Percentiles rank a stretch among this genome's conserved stretches.
Evolutionary conservation across 2,888 invertebrate genomes (phyloP).

Genomic region (Alentia gelatinosa): DNA sequence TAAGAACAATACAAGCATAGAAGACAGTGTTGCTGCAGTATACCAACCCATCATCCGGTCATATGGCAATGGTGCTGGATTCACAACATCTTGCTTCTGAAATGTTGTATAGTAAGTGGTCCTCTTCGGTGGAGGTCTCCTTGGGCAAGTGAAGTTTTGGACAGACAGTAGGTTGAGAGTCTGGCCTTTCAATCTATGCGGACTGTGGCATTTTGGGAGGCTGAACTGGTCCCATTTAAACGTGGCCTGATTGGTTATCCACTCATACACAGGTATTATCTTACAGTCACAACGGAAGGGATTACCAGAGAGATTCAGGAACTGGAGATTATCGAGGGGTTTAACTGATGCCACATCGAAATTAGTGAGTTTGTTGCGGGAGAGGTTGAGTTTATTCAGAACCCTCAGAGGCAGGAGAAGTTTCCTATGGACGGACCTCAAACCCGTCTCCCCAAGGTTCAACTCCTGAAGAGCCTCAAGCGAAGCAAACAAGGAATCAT

Average conservation of each 20-base stretch:
- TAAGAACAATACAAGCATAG: slow-evolving; percentile 63
- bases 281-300: slow-evolving; percentile 51
- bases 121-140: not conserved
- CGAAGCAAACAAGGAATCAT: not conserved
- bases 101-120: not conserved
- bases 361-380: not conserved
- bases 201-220: slow-evolving; percentile 18
- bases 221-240: slow-evolving; percentile 17
- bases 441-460: not conserved
- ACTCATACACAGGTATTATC: not conserved
- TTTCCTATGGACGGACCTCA: not conserved
- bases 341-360: not conserved
- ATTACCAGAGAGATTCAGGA: slow-evolving; percentile 48
- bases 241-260: not conserved
- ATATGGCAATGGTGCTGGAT: slow-evolving; percentile 60
- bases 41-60: slow-evolving; percentile 65
- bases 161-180: not conserved
- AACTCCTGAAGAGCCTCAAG: not conserved
- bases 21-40: slow-evolving; percentile 64
- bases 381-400: slow-evolving; percentile 20
- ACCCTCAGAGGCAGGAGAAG: not conserved
- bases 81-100: not conserved
- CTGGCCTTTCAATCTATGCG: not conserved
- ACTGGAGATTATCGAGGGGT: not conserved
- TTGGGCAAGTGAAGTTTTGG: slow-evolving; percentile 28